Percentiles rank a stretch among this genome's conserved stretches.
phyloP scores from a whole-genome alignment of 2,113 vertebrate species.

The Zosterops hypoxanthus region DNA sequence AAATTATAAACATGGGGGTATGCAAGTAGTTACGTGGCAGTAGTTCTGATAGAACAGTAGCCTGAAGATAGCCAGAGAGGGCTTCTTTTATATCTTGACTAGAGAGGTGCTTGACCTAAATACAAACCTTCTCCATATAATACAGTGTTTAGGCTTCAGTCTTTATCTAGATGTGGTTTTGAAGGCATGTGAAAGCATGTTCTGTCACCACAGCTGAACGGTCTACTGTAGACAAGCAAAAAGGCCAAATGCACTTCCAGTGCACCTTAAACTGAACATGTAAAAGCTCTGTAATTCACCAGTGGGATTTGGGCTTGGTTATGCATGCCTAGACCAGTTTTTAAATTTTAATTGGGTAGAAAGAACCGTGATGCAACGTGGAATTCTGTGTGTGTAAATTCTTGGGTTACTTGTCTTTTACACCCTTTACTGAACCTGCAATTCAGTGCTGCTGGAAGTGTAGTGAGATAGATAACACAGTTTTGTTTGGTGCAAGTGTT shows the following conservation, averaged over 20 bases:
- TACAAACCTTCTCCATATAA: neutral
- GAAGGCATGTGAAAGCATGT: neutral
- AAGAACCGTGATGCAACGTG: neutral
- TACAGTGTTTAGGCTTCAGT: neutral
- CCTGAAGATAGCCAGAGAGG: neutral
- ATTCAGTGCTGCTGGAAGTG: neutral
- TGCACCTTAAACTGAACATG: neutral
- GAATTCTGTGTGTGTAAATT: neutral
- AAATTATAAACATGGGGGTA: neutral
- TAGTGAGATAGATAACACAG: fast-evolving
- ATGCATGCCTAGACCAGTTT: neutral
- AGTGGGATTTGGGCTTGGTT: neutral
- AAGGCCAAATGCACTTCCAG: neutral
- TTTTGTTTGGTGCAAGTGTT: neutral
- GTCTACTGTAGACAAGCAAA: neutral
- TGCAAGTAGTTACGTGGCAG: neutral
- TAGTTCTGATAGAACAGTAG: neutral
- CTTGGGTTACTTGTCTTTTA: neutral
- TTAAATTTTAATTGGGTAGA: neutral
- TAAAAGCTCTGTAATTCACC: neutral
- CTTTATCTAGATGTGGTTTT: neutral
- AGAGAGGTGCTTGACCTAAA: neutral
- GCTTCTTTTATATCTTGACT: neutral
- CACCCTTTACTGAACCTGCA: neutral
- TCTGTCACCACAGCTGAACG: neutral